Percentiles rank a stretch among this genome's conserved stretches.
These are phyloP conservation scores for Pseudococcus longispinus DNA, from an alignment of 2,888 invertebrate species.

Conservation along the genomic window DNA sequence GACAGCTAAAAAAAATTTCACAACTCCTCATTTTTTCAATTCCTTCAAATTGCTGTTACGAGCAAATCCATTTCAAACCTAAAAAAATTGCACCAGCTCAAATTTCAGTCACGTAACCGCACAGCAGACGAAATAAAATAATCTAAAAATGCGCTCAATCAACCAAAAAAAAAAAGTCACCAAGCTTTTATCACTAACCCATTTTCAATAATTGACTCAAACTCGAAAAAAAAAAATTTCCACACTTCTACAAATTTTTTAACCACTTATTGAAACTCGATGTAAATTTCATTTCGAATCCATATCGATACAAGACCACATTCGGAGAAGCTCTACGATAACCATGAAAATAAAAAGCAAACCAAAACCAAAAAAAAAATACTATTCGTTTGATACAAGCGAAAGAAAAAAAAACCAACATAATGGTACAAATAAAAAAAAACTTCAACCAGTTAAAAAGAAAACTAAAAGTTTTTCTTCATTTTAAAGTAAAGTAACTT, in stretches of 20 bases:
- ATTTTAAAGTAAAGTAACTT: constrained; percentile 7
- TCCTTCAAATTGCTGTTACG: no score
- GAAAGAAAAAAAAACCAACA: neutral
- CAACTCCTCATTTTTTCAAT: no score
- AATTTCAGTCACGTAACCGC: no score
- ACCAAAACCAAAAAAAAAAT: neutral
- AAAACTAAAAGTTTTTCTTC: constrained; percentile 13
- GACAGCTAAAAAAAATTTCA: no score
- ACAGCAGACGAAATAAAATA: no score
- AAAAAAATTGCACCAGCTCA: no score
- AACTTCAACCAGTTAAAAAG: constrained; percentile 12
- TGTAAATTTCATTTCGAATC: neutral
- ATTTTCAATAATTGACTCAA: neutral
- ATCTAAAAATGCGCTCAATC: no score
- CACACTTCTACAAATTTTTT: neutral
- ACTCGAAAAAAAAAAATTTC: neutral
- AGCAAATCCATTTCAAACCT: no score
- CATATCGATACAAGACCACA: neutral
- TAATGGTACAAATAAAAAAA: neutral
- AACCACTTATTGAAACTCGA: neutral
- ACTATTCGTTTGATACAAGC: neutral
- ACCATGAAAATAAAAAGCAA: neutral
- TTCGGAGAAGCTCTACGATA: neutral
- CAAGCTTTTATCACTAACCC: no score
- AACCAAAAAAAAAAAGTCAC: no score